Percentiles rank a stretch among this genome's conserved stretches.
These are phyloP conservation scores for Hippocampus barbouri DNA, from an alignment of 2,113 vertebrate species.

Conservation along the genomic window DNA sequence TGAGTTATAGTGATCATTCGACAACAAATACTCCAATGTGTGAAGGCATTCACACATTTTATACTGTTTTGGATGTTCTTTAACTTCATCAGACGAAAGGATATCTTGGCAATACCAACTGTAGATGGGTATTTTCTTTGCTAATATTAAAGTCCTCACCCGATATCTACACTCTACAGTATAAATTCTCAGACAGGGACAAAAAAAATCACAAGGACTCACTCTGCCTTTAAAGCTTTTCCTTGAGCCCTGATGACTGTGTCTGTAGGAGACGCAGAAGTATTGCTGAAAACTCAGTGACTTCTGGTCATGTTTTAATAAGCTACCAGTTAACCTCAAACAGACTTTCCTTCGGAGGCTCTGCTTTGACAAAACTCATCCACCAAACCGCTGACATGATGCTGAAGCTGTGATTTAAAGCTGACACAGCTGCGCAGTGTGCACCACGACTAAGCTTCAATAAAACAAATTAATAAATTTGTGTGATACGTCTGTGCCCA, in stretches of 20 bases:
- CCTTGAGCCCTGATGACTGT: background rate
- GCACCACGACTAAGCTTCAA: conserved; percentile 1
- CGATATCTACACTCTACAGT: background rate
- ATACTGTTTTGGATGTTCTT: background rate
- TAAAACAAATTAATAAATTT: background rate
- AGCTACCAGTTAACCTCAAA: background rate
- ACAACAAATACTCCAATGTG: background rate
- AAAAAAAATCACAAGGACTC: background rate
- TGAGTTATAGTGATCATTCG: background rate
- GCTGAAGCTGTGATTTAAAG: conserved; percentile 7
- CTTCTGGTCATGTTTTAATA: conserved; percentile 1
- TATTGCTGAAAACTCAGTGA: background rate
- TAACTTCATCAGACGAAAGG: background rate
- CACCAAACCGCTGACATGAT: conserved; percentile 26
- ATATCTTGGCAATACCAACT: background rate
- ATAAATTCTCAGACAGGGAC: background rate
- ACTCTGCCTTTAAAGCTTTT: background rate
- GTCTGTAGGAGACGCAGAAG: background rate
- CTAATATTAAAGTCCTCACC: background rate
- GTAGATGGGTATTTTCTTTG: background rate
- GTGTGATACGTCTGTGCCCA: background rate
- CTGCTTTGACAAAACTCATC: conserved; percentile 20
- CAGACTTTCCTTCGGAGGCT: background rate
- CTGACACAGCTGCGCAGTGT: conserved; percentile 1
- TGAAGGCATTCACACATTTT: background rate